Evolutionary conservation across 2,113 vertebrate genomes (phyloP), one percentile per base, ranked within the genome.

Genomic region (Sinocyclocheilus rhinocerous): DNA sequence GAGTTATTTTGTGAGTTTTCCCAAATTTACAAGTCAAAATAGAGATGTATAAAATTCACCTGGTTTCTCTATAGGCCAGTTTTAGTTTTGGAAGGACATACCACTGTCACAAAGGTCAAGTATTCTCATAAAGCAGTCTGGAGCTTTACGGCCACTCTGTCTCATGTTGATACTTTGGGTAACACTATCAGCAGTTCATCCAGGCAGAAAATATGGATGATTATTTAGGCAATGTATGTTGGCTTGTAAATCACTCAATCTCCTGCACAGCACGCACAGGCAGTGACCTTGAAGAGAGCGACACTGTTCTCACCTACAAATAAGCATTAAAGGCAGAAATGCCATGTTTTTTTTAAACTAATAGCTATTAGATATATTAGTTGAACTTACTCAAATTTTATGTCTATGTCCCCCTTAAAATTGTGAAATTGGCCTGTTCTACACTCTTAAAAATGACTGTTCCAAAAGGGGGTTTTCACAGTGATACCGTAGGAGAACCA

Each of bases 91-190:
- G 24, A 67, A 67, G 42, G 42, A 81, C n/a, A 65, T 59, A 36
- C 9, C 4, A 39, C 29, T 61, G 12, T 79, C 18, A 59, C 42
- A 61, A n/a, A 45, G 78, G 36, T 10, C 52, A n/a, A 8, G 20
- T 59, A 26, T 79, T 79, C 18, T 39, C 76, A 61, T 61, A 61
- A 79, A 79, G 36, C 79, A 81, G 59, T 50, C 36, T 63, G 22
- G 5, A 13, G 63, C 13, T 39, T 63, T 80, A 16, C 0, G 0
- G 6, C 6, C 33, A 39, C 20, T 22, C 26, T n/a, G 33, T 80
- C 18, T 81, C 59, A 26, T 42, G 33, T 61, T 79, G 2, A n/a
- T 22, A 4, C 11, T 59, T 78, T 59, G 52, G 76, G 6, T 13
- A 59, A 79, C 18, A 0, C 10, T n/a, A 39, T 59, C 18, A 79